These are phyloP conservation scores for Drosophila subsilvestris DNA, from an alignment of 2,888 invertebrate species.

Conservation along the genomic window DNA sequence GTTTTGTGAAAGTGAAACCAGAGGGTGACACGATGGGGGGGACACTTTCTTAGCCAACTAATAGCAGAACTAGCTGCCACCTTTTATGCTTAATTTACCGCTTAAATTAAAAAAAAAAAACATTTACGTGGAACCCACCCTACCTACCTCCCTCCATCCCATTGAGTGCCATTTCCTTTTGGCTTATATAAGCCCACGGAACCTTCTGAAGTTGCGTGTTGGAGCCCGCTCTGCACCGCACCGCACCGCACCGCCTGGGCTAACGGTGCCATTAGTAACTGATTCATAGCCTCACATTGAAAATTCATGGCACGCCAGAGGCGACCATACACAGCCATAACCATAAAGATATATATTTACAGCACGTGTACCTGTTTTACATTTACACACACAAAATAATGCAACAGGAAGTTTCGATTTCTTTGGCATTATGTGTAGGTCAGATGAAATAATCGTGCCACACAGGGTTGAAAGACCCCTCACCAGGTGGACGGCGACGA, in stretches of 20 bases:
- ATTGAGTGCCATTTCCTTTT: conserved; percentile 13
- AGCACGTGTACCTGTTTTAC: conserved; percentile 9
- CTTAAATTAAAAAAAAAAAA: too few species aligned
- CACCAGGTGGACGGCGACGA: conserved; percentile 13
- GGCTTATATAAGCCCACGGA: conserved; percentile 19
- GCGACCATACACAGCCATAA: not conserved
- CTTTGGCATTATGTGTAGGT: conserved; percentile 48
- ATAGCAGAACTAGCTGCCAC: conserved; percentile 16
- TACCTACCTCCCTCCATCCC: too few species aligned
- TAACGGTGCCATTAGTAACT: conserved; percentile 32
- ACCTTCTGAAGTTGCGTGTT: conserved; percentile 20
- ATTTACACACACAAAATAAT: conserved; percentile 6
- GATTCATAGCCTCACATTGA: conserved; percentile 45
- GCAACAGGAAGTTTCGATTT: conserved; percentile 70
- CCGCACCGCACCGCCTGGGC: not conserved
- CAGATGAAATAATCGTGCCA: conserved; percentile 19
- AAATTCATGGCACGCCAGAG: conserved; percentile 55
- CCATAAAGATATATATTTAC: conserved; percentile 19
- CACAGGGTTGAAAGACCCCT: conserved; percentile 54
- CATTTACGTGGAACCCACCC: too few species aligned
- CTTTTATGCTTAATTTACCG: not conserved
- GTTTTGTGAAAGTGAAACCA: conserved; percentile 59
- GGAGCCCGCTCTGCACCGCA: not conserved
- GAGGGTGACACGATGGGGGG: not conserved
- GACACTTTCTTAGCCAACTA: not conserved